These are phyloP conservation scores for Melanotaenia nigrans DNA, from an alignment of 2,797 vertebrate genomes.

Conservation along the genomic window DNA sequence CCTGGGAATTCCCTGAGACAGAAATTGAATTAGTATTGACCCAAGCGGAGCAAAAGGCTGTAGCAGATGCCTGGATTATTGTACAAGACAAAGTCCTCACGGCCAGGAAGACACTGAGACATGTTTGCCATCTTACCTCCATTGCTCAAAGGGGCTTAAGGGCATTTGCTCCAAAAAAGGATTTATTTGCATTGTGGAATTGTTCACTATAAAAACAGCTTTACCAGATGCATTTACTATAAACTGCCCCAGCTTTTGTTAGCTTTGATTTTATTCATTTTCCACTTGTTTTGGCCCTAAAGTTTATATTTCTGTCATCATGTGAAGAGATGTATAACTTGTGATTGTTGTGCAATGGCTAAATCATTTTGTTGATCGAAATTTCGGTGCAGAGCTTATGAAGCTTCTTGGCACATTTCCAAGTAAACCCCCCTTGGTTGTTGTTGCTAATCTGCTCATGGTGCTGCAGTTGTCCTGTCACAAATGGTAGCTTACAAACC, in stretches of 20 bases:
- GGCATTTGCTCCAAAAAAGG: background rate
- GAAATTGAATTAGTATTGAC: constrained; percentile 83
- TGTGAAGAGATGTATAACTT: background rate
- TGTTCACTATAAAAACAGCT: background rate
- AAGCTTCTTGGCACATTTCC: background rate
- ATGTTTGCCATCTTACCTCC: constrained; percentile 49
- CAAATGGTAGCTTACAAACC: background rate
- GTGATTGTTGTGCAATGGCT: background rate
- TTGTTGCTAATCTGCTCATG: background rate
- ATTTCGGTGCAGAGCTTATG: background rate
- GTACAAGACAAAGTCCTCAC: constrained; percentile 53
- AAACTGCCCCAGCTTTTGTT: background rate
- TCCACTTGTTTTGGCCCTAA: constrained; percentile 1
- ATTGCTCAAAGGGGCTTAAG: constrained; percentile 35
- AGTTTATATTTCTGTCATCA: background rate
- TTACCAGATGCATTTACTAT: background rate
- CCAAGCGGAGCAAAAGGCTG: constrained; percentile 65
- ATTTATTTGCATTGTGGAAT: background rate
- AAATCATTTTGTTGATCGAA: background rate
- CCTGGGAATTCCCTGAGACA: constrained; percentile 76
- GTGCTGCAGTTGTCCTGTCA: background rate
- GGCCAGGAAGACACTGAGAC: constrained; percentile 56
- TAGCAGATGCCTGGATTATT: constrained; percentile 69
- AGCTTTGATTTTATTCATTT: background rate
- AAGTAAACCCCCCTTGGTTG: background rate